These are phyloP conservation scores for Hippasteria phrygiana DNA, from an alignment of 53 echinoderm and acorn worm genomes.

Conservation along the genomic window DNA sequence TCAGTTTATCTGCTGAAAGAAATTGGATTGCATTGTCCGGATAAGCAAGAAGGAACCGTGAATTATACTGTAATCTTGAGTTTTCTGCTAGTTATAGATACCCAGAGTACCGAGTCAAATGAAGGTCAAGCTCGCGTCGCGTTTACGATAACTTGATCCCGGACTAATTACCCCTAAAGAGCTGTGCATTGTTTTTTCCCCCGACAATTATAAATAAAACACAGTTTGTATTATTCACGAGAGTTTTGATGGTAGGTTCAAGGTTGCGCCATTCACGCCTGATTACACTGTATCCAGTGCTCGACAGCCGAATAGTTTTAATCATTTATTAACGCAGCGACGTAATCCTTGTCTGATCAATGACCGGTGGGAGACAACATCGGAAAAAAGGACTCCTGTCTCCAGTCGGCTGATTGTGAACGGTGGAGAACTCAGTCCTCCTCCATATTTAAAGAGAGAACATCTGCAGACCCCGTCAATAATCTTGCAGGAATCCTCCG, in stretches of 20 bases:
- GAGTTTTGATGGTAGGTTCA: slow-evolving; percentile 1
- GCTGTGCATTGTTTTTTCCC: not conserved
- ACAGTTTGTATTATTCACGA: slow-evolving; percentile 1
- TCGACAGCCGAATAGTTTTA: not conserved
- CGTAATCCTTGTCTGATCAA: not conserved
- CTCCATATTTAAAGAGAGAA: not conserved
- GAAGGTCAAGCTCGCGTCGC: too few species aligned
- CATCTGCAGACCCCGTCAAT: not conserved
- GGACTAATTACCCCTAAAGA: too few species aligned
- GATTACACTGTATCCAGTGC: not conserved
- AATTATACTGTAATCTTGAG: too few species aligned
- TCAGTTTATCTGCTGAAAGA: too few species aligned
- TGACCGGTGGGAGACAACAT: not conserved
- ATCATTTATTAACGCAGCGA: not conserved
- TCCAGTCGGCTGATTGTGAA: not conserved
- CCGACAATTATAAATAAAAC: slow-evolving; percentile 14
- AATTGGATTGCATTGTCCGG: too few species aligned
- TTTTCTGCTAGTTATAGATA: too few species aligned
- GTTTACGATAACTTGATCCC: too few species aligned
- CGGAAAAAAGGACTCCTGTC: not conserved
- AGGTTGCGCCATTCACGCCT: not conserved
- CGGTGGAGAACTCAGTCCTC: not conserved
- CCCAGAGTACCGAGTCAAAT: too few species aligned
- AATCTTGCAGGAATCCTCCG: not conserved
- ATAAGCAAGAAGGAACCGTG: too few species aligned